A percentile compares a stretch with the other conserved stretches of the same genome.
Evolutionary conservation across 1,140 invertebrate species (phyloP).

Genomic region (Cherax destructor): DNA sequence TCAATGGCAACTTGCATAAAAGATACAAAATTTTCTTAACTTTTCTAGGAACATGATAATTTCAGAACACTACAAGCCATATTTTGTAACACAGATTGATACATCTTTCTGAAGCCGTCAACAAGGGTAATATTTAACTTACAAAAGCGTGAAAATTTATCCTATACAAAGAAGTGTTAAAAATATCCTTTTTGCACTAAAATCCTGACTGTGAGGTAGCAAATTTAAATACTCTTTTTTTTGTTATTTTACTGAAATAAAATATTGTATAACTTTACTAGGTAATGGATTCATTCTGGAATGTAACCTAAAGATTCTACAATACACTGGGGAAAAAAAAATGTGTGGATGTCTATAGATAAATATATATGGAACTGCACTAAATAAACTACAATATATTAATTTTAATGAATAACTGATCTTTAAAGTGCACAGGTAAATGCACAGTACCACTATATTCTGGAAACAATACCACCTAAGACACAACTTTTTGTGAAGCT

Average conservation of each 20-base stretch:
- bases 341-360: background rate
- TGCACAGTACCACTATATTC: background rate
- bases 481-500: background rate
- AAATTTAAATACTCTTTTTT: slow-evolving; percentile 9
- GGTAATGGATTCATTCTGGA: background rate
- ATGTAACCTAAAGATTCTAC: background rate
- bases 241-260: background rate
- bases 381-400: background rate
- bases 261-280: no score
- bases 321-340: background rate
- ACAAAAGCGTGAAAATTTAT: background rate
- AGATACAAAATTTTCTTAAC: no score
- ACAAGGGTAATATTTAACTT: no score
- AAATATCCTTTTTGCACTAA: background rate
- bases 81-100: no score
- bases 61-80: no score
- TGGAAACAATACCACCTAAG: background rate
- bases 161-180: background rate
- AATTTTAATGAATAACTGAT: background rate
- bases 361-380: background rate
- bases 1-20: no score
- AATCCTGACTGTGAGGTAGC: slow-evolving; percentile 12
- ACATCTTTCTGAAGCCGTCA: no score
- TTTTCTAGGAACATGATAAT: no score
- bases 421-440: no score